Evolutionary conservation across 1,140 invertebrate species (phyloP), one percentile per base, ranked within the genome.

Genomic region (Helicoverpa zea): DNA sequence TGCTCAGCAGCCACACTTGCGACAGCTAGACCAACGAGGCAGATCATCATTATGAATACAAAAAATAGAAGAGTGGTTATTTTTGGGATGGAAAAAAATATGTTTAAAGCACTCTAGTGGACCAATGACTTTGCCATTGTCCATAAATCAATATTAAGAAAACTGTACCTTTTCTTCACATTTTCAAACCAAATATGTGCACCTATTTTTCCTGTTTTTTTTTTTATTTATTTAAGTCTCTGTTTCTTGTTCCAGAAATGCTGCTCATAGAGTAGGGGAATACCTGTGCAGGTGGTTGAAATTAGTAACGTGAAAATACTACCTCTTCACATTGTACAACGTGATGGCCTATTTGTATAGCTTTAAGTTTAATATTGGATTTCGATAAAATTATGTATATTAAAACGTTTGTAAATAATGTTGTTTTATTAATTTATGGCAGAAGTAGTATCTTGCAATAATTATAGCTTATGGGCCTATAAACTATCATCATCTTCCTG

Each of bases 221-320:
- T 51, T 29, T 13, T 63, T 0, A 29, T 18, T 9, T 54, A 43
- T 66, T 35, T 18, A 47, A 56, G 11, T 54, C 66, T 77, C 66
- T 79, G 78, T 81, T 74, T 66, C 70, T 52, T 91, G 89, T 66
- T 54, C 7, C 89, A 91, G 92, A 79, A 86, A 90, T 68, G 84
- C 85, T 35, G 88, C 85, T 54, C 66, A 88, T 58, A 90, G 87
- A 80, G 58, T 90, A 4, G 88, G 88, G 61, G 83, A 86, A 73
- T 89, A 81, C 80, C 43, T 92, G 47, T 84, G 83, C 54, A 86
- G 92, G 73, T 91, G 90, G 87, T 79, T 91, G 64, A 93, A 93
- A 63, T 89, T 88, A 68, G 68, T 89, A 2, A 86, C 89, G 11
- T 92, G 80, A 89, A 58, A 58, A 18, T 79, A 49, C 76, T 79